Evolutionary conservation across 2,113 vertebrate species (phyloP).

Genomic region (Pantherophis guttatus): DNA sequence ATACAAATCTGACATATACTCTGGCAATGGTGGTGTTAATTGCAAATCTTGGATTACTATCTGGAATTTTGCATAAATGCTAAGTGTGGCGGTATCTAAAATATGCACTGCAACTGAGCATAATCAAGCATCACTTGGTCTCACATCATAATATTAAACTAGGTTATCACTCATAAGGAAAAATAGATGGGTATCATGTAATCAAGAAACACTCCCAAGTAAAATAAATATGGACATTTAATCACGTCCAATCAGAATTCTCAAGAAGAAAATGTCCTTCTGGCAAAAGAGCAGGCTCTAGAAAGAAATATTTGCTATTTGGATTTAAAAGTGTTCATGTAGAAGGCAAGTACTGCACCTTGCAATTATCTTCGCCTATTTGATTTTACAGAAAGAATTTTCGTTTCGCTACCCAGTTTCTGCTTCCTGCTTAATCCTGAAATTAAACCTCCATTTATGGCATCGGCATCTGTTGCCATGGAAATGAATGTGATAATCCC

Average conservation of each 20-base stretch:
- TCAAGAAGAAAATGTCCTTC: constrained; percentile 56
- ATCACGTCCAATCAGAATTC: constrained; percentile 42
- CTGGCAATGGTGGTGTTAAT: background rate
- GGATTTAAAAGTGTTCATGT: constrained; percentile 28
- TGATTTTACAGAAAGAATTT: constrained; percentile 34
- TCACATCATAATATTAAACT: constrained; percentile 63
- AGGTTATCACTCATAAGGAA: constrained; percentile 59
- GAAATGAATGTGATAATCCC: constrained; percentile 29
- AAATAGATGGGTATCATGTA: constrained; percentile 46
- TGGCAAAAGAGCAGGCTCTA: constrained; percentile 14
- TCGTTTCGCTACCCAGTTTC: constrained; percentile 31
- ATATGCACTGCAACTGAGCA: constrained; percentile 55
- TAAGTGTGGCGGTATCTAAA: constrained; percentile 17
- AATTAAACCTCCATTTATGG: constrained; percentile 41
- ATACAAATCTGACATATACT: background rate
- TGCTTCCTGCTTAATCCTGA: constrained; percentile 38
- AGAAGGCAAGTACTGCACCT: constrained; percentile 17
- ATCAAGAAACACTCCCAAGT: constrained; percentile 63
- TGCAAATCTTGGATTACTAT: background rate
- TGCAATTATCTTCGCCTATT: constrained; percentile 40
- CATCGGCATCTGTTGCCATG: constrained; percentile 48
- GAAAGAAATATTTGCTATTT: constrained; percentile 3
- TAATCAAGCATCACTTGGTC: constrained; percentile 61
- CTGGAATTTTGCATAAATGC: constrained; percentile 34
- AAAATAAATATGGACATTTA: constrained; percentile 61